A percentile compares a stretch with the other conserved stretches of the same genome.
Conservation (phyloP, 2,888 invertebrate species). For the Eilema depressum region DNA sequence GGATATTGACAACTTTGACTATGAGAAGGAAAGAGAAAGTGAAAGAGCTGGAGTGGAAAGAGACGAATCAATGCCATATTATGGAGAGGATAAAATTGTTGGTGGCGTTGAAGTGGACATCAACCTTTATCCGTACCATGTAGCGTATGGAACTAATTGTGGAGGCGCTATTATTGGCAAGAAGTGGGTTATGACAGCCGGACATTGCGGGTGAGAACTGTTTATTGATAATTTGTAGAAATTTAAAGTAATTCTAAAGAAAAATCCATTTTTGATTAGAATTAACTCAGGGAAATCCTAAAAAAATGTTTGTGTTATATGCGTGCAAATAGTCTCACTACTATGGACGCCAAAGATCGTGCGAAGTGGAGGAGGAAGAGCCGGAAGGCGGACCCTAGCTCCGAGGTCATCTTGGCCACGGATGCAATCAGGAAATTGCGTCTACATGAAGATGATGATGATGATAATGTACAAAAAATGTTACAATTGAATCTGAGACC, state of each 20-base stretch:
- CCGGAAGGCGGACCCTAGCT: no score
- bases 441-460: no score
- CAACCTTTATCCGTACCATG: constrained; percentile 80
- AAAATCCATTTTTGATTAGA: neutral
- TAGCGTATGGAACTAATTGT: constrained; percentile 77
- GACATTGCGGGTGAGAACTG: constrained; percentile 80
- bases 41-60: constrained; percentile 31
- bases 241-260: neutral
- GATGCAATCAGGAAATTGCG: no score
- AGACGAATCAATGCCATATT: constrained; percentile 44
- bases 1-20: constrained; percentile 71
- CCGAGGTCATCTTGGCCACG: no score
- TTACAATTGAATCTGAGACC: no score
- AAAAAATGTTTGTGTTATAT: no score
- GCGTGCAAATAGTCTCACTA: no score
- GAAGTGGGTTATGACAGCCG: constrained; percentile 79
- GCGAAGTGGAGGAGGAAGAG: no score
- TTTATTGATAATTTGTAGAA: neutral
- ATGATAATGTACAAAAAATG: no score
- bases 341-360: no score
- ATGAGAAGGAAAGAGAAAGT: constrained; percentile 51
- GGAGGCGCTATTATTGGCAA: constrained; percentile 79
- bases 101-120: constrained; percentile 79
- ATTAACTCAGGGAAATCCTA: no score
- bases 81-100: constrained; percentile 76